Base-by-base conservation (phyloP, 2,113 vertebrate species). In the Nansenia antarctica region DNA sequence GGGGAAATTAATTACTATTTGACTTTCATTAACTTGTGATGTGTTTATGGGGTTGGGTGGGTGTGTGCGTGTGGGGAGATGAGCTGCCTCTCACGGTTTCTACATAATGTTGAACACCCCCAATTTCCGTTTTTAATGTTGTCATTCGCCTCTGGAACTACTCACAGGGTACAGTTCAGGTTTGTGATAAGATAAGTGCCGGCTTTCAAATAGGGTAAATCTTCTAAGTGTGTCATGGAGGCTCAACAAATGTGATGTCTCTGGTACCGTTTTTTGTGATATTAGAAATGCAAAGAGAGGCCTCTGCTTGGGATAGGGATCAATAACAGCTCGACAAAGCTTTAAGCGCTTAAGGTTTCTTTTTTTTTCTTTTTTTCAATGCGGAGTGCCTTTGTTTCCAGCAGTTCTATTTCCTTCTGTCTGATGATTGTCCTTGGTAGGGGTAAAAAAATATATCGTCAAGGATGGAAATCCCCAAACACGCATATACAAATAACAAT, bases 401-500 rank as follows among this genome's bases (percentile, higher is more conserved):
- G 76, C 82, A 70, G 49, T 58, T 74, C 82, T 86, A 85, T 74
- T 86, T 81, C 54, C 68, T 73, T 32, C 78, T 69, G 77, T 67
- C 62, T 83, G 64, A 62, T 72, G 70, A 85, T 84, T 87, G 84
- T 86, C 85, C 84, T 90, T 87, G 83, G 85, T 78, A 80, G 65
- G 69, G 81, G 81, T 2, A 49, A 49, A 80, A 70, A 75, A 66
- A 72, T 65, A 45, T 53, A 54, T 49, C 54, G 59, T 30, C 47
- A 78, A 64, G 34, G 55, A 58, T 82, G 69, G 73, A 87, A 86
- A 80, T 85, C 79, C 81, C 72, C 76, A 78, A 86, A 86, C 82
- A 81, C 77, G 67, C 81, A 82, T 77, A 82, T 68, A 86, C 78
- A 87, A 88, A 88, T 79, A 90, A 82, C 65, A 77, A 82, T 89